These are phyloP conservation scores for Embidobia sp. DNA, from an alignment of 2,888 invertebrate genomes.

Conservation along the genomic window DNA sequence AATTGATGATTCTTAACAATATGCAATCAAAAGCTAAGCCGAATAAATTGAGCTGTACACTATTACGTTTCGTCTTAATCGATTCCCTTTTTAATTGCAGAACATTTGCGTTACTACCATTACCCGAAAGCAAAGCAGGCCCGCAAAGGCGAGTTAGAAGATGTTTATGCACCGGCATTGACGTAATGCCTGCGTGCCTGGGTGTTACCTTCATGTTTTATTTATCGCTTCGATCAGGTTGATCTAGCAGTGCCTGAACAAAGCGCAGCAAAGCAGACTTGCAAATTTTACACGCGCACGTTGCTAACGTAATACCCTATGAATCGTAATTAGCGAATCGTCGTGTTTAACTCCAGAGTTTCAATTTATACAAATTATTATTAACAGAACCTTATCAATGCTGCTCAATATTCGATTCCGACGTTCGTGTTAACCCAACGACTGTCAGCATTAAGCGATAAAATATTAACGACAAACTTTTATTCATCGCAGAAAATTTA, in stretches of 20 bases:
- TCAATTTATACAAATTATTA: constrained; percentile 33
- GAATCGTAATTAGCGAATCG: constrained; percentile 49
- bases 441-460: too few relatives aligned
- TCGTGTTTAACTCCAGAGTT: constrained; percentile 21
- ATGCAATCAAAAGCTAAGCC: too few relatives aligned
- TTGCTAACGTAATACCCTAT: constrained; percentile 38
- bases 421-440: too few relatives aligned
- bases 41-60: too few relatives aligned
- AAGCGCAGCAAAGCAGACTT: constrained; percentile 52
- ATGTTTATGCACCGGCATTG: constrained; percentile 63
- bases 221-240: constrained; percentile 64
- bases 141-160: constrained; percentile 43
- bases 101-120: constrained; percentile 84
- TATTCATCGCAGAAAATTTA: too few relatives aligned
- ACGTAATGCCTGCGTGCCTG: constrained; percentile 64
- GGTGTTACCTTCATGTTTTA: constrained; percentile 66
- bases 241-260: constrained; percentile 51
- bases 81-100: constrained; percentile 78
- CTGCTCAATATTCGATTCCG: too few relatives aligned
- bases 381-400: constrained; percentile 14
- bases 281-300: constrained; percentile 45
- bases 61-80: too few relatives aligned
- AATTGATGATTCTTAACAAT: too few relatives aligned
- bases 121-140: constrained; percentile 83
- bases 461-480: too few relatives aligned